phyloP scores from a whole-genome alignment of 2,888 invertebrate species.

The Leucophenga montana region DNA sequence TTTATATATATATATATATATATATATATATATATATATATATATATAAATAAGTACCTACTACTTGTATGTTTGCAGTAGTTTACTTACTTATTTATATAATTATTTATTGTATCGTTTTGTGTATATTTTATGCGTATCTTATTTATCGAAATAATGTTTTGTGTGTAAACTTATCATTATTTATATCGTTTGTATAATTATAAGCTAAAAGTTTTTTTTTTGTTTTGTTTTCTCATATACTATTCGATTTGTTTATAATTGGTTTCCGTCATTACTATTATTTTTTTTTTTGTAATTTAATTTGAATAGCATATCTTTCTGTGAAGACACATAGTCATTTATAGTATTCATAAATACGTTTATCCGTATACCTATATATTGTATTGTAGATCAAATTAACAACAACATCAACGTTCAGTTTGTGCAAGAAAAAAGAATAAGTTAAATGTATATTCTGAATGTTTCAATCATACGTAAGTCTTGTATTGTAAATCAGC shows the following conservation, averaged over 20 bases:
- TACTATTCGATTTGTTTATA: conserved; percentile 38
- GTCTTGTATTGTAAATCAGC: conserved; percentile 19
- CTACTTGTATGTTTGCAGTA: too few species aligned
- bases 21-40: too few species aligned
- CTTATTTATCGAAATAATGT: not conserved
- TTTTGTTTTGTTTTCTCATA: not conserved
- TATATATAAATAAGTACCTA: too few species aligned
- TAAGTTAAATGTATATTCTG: conserved; percentile 27
- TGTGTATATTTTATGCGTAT: too few species aligned
- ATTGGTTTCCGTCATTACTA: not conserved
- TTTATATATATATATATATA: too few species aligned
- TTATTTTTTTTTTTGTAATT: conserved; percentile 28
- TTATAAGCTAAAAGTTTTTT: conserved; percentile 42
- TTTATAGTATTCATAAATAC: conserved; percentile 28
- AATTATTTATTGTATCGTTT: too few species aligned
- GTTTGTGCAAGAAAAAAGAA: conserved; percentile 35
- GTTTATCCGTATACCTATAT: not conserved
- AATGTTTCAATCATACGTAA: not conserved
- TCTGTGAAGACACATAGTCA: conserved; percentile 33
- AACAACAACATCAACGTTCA: conserved; percentile 32
- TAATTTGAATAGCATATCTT: not conserved
- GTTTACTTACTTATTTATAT: too few species aligned
- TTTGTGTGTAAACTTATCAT: not conserved
- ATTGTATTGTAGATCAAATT: conserved; percentile 1
- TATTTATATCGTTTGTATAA: not conserved